Evolutionary conservation across 64 coral and sea anemone genomes (phyloP), one percentile per base, ranked within the genome.

Genomic region (Stylophora pistillata): DNA sequence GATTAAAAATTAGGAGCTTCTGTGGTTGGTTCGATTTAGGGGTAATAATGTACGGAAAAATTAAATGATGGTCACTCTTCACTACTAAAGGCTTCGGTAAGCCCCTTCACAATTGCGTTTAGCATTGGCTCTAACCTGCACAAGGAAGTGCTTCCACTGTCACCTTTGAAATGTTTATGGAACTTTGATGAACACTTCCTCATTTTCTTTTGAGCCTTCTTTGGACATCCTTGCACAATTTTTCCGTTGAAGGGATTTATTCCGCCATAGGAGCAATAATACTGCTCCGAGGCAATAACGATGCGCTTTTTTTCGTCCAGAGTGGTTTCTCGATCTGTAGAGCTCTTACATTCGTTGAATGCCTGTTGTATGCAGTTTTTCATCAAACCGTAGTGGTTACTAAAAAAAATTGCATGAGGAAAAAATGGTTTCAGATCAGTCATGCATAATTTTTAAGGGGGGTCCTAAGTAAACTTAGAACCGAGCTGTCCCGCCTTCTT

Each of bases 71-170:
- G 37, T 47, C 37, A 47, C 7, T 47, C 37, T 7, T 47, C 3
- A 47, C 3, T 3, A 47, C 3, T 47, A 47, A n/a, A 47, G 37
- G 37, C 37, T 47, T 47, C 3, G 37, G 37, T 47, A 47, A 47
- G 37, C n/a, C n/a, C n/a, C n/a, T n/a, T n/a, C n/a, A n/a, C n/a
- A n/a, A n/a, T n/a, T n/a, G n/a, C n/a, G n/a, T n/a, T n/a, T n/a
- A n/a, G n/a, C n/a, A 11, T 21, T 68, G 13, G 26, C n/a, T 4
- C 58, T 82, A 13, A 84, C 80, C 61, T 84, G 60, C 80, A 84
- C 23, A 84, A 54, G 0, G 33, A 26, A 18, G 30, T 31, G 37
- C 80, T 70, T 26, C 58, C 80, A 21, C 14, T 84, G 34, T 69
- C 5, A 12, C 53, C 34, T 2, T 34, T 68, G 12, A 84, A 84